Evolutionary conservation across 2,888 invertebrate genomes (phyloP).

Genomic region (Volucella bombylans): DNA sequence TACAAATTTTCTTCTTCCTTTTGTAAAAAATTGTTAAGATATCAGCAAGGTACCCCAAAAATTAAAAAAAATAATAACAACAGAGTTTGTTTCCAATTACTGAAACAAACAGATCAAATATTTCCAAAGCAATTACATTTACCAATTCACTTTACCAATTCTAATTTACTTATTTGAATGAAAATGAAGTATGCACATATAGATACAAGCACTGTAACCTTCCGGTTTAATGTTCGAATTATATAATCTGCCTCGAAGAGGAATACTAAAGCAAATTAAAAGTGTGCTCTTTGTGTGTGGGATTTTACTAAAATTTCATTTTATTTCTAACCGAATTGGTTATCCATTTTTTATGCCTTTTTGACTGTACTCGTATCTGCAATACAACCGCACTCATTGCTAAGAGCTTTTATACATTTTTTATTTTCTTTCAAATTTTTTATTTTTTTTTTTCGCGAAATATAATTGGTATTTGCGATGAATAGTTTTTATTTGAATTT

Average conservation of each 20-base stretch:
- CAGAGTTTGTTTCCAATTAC: too few relatives aligned
- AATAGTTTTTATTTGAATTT: slow-evolving; percentile 3
- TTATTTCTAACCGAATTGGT: background rate
- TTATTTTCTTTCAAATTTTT: background rate
- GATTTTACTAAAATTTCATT: slow-evolving; percentile 35
- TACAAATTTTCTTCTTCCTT: too few relatives aligned
- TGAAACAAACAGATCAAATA: too few relatives aligned
- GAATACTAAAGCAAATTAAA: slow-evolving; percentile 11
- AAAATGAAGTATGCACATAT: too few relatives aligned
- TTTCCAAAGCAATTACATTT: too few relatives aligned
- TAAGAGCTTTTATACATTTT: slow-evolving; percentile 5
- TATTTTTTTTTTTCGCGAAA: slow-evolving; percentile 35
- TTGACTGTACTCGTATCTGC: slow-evolving; percentile 10
- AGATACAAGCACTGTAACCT: too few relatives aligned
- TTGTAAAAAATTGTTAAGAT: too few relatives aligned
- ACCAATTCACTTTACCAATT: too few relatives aligned
- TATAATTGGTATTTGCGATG: slow-evolving; percentile 62
- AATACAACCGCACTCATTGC: slow-evolving; percentile 34
- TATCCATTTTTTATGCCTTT: slow-evolving; percentile 9
- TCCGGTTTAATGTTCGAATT: too few relatives aligned
- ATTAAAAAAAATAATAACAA: too few relatives aligned
- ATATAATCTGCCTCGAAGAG: background rate
- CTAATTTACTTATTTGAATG: too few relatives aligned
- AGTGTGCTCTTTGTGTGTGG: slow-evolving; percentile 27
- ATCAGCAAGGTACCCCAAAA: too few relatives aligned